phyloP scores from a whole-genome alignment of 2,797 vertebrate genomes.

The Schizothorax lantsangensis region DNA sequence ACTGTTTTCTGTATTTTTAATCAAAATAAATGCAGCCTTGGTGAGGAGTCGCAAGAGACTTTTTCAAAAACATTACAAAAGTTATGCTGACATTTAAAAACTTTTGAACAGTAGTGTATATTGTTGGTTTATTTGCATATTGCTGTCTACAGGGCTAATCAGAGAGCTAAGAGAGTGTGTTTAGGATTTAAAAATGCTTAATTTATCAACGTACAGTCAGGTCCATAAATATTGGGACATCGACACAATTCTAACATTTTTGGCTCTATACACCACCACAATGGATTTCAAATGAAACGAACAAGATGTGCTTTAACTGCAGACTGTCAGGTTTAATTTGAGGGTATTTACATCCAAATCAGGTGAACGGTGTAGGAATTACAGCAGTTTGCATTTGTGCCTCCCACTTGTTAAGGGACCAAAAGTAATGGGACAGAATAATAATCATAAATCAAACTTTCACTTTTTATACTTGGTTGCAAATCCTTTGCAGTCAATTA shows the following conservation, averaged over 20 bases:
- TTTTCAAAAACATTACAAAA: background rate
- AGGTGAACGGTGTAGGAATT: no score
- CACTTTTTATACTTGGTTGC: constrained; percentile 34
- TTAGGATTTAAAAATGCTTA: background rate
- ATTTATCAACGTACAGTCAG: background rate
- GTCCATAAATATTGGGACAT: no score
- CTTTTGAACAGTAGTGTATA: background rate
- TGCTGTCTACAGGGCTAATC: background rate
- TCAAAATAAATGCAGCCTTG: background rate
- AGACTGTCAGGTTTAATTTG: no score
- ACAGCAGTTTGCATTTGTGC: no score
- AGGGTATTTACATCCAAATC: no score
- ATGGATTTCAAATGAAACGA: no score
- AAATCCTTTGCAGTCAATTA: constrained; percentile 40
- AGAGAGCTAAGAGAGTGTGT: background rate
- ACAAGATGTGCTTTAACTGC: no score
- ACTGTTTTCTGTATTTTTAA: background rate
- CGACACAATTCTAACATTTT: no score
- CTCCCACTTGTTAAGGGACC: no score
- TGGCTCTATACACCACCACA: no score
- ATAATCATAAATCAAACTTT: no score
- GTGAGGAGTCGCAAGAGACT: background rate
- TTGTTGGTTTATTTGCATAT: background rate
- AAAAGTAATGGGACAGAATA: no score
- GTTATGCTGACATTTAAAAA: background rate